Evolutionary conservation across 2,113 vertebrate species (phyloP).

Genomic region (Myiozetetes cayanensis): DNA sequence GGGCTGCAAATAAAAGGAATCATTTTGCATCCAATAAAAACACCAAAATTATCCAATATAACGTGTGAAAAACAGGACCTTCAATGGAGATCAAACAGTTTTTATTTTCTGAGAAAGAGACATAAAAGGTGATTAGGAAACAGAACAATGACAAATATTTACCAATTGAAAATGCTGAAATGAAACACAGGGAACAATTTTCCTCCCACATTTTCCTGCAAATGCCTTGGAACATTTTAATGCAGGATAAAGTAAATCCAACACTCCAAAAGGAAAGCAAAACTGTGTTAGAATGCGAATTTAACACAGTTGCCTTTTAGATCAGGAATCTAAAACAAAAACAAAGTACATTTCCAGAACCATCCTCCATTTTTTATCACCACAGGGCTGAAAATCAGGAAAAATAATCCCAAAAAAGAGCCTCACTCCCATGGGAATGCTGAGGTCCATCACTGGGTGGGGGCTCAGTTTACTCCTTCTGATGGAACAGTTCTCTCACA

Average conservation of each 20-base stretch:
- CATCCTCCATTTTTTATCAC: neutral
- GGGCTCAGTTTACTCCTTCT: neutral
- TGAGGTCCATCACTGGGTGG: neutral
- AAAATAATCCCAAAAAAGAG: neutral
- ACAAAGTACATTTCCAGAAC: neutral
- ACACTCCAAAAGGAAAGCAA: neutral
- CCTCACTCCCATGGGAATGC: neutral
- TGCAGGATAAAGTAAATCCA: neutral
- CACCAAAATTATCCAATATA: neutral
- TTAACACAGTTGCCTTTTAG: neutral
- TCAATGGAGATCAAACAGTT: neutral
- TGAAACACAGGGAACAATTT: neutral
- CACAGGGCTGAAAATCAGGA: neutral
- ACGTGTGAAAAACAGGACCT: neutral
- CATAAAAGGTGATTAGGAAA: neutral
- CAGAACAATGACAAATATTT: neutral
- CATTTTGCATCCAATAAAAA: neutral
- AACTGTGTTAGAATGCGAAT: neutral
- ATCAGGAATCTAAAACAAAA: neutral
- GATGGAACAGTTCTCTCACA: neutral
- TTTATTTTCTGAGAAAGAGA: constrained; percentile 25
- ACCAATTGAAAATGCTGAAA: neutral
- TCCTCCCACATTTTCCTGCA: neutral
- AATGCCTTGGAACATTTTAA: neutral
- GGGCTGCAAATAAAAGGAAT: neutral